Conservation (phyloP, 2,888 invertebrate species). For the Synergus umbraculus region DNA sequence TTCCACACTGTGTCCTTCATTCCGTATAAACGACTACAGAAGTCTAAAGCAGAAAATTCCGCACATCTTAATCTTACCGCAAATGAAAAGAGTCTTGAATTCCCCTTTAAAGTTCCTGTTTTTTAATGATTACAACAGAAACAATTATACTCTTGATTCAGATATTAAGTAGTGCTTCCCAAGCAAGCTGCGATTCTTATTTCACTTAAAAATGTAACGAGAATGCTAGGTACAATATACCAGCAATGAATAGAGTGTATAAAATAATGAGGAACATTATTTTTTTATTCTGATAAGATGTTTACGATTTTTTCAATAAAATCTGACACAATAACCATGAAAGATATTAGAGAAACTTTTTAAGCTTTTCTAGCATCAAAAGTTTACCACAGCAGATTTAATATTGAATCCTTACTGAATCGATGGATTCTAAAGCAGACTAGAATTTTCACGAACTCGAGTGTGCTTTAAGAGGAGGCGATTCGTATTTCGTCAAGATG, state of each 20-base stretch:
- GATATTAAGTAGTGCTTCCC: not conserved
- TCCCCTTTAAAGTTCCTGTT: not conserved
- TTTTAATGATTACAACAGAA: not conserved
- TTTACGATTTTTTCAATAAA: not conserved
- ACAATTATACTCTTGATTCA: not conserved
- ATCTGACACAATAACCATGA: not conserved
- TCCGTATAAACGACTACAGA: not conserved
- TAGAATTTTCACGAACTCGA: not conserved
- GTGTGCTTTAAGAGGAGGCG: not conserved
- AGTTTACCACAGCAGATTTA: not conserved
- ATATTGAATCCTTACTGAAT: not conserved
- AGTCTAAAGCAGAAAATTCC: not conserved
- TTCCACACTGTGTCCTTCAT: not conserved
- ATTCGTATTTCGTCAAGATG: slow-evolving; percentile 4
- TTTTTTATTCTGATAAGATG: not conserved
- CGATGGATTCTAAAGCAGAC: not conserved
- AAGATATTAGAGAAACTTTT: too few relatives aligned
- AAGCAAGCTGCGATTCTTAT: not conserved
- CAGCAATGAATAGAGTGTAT: not conserved
- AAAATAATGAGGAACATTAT: not conserved
- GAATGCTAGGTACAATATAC: not conserved
- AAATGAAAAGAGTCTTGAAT: not conserved
- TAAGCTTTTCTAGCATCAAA: too few relatives aligned
- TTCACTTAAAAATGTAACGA: not conserved
- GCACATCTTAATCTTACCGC: not conserved